Evolutionary conservation across 37 sponge, comb jelly and placozoan genomes (phyloP), one percentile per base, ranked within the genome.

Genomic region (Petrosia ficiformis): DNA sequence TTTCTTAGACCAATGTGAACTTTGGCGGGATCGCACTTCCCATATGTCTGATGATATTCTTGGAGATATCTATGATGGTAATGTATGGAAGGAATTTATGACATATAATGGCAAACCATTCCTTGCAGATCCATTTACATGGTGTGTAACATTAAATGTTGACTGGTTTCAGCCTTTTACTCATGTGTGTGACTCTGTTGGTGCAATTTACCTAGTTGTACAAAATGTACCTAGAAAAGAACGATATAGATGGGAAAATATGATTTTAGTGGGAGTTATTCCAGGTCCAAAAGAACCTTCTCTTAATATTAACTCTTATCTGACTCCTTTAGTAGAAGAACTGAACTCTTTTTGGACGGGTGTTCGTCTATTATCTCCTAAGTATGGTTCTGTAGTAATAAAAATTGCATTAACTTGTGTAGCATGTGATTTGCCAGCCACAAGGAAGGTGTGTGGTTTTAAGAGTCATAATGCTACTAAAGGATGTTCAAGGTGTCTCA

Each of bases 211-310:
- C 32, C 16, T 73, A 37, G 2, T 28, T 1, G 56, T 73, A n/a
- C 28, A 79, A 42, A 89, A 87, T 69, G 54, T 81, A 31, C 82
- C 88, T 28, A 3, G 78, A 14, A 3, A 21, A 40, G 31, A 71
- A n/a, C 28, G 88, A 43, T 87, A 59, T 41, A 87, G 72, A 39
- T 6, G 34, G n/a, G 67, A 87, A 37, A 81, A 87, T 58, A 44
- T 81, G 8, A 38, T 72, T 39, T 57, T 87, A 44, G 11, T 87
- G 22, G 82, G 78, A 24, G 72, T 87, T 19, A 71, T 87, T 3
- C 88, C 88, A 44, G 88, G 82, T 19, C 88, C 88, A 38, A 28
- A 29, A 73, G 88, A 81, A 42, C 78, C 82, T 34, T 33, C 37
- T 28, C 57, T 65, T 16, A 39, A 60, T n/a, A 77, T 87, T 19